Conservation (phyloP, 2,113 vertebrate genomes). For the Lamprologus speciosus region DNA sequence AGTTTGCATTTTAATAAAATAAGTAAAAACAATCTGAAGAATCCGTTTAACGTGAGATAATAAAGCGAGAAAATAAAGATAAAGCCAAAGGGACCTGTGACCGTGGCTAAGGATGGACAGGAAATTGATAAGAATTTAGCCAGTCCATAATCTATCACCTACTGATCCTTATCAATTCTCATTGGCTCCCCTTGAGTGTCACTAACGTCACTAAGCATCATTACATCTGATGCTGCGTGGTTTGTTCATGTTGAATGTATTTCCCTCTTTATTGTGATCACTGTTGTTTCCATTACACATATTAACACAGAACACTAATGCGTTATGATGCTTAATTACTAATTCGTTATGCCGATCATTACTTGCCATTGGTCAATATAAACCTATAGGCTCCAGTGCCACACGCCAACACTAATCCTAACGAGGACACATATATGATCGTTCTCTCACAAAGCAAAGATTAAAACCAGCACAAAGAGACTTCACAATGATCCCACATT, state of each 20-base stretch:
- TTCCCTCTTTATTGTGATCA: neutral
- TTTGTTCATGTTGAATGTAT: neutral
- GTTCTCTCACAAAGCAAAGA: neutral
- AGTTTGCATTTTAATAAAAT: neutral
- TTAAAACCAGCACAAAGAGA: neutral
- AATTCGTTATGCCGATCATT: rapidly evolving
- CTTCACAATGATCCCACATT: neutral
- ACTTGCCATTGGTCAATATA: rapidly evolving
- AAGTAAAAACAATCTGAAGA: neutral
- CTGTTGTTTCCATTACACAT: neutral
- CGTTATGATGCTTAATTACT: rapidly evolving
- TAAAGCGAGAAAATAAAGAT: neutral
- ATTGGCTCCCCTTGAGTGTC: neutral
- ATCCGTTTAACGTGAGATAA: rapidly evolving
- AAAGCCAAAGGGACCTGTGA: neutral
- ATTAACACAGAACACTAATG: neutral
- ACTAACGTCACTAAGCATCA: rapidly evolving
- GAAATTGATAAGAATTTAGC: neutral
- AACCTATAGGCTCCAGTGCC: rapidly evolving
- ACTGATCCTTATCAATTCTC: rapidly evolving
- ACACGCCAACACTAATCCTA: neutral
- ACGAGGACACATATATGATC: neutral
- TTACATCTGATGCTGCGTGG: neutral
- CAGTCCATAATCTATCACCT: neutral
- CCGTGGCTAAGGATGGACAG: neutral